Evolutionary conservation across 2,797 vertebrate genomes (phyloP), one percentile per base, ranked within the genome.

Genomic region (Pangasius macronema): DNA sequence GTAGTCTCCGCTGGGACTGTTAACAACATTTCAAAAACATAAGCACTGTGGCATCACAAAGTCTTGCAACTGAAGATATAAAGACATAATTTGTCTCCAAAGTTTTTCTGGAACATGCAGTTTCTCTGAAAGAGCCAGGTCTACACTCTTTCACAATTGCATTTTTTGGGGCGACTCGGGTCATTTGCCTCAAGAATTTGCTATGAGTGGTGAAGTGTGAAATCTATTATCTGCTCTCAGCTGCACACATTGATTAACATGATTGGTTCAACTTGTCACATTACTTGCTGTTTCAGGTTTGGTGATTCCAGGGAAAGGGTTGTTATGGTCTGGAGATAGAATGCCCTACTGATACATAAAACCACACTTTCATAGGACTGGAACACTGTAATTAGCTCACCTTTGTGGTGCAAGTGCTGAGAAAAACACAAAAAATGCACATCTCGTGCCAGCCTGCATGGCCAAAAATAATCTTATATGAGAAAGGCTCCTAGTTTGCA

Each of bases 1-100:
- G 11, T 88, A 90, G 92, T 93, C 94, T 93, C 42, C 1, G 1
- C 24, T 36, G 33, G 5, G 33, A 42, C 57, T 81, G 11, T 16
- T 77, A 46, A 51, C 3, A 53, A 39, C 53, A 59, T 80, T 80
- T 80, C 13, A 63, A 46, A 82, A 63, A 1, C 36, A n/a, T 42
- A n/a, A 42, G 22, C 11, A 42, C 6, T 61, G 22, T 61, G 36
- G 57, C 33, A 42, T 36, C 53, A 77, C 27, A 77, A 53, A 11
- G 30, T 55, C 18, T 55, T 79, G n/a, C 9, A 57, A 6, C 3
- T 57, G 10, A 61, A 24, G 36, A 36, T 30, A 36, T 51, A 10
- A 76, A 18, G n/a, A 18, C 11, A 30, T 51, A 1, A 76, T 76
- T 76, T 76, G 53, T 51, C 27, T 49, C 46, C 22, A 53, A 1